Evolutionary conservation across 1,140 invertebrate genomes (phyloP), one percentile per base, ranked within the genome.

Genomic region (Ditylenchus dipsaci): DNA sequence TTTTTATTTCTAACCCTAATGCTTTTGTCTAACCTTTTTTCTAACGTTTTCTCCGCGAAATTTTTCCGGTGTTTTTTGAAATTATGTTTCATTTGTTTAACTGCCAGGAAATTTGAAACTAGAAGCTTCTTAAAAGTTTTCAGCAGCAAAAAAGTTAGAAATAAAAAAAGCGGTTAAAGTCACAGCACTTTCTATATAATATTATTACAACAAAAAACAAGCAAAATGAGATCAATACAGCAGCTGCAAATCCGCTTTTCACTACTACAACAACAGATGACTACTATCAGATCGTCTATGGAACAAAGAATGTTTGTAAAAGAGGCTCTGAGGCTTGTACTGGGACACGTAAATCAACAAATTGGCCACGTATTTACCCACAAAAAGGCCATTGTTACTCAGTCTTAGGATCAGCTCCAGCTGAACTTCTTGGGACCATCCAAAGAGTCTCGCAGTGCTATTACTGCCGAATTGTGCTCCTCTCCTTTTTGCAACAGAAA

Each of bases 401-500:
- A 81, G 63, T 38, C 79, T 63, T 9, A 81, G 72, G 1, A 58
- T 58, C 58, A 78, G 58, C 59, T 80, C 76, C 33, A 79, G 43
- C 47, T 80, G 71, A 58, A 78, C 73, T 61, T 77, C 75, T 65
- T 82, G 80, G 80, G 80, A 13, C 80, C 80, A 62, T 83, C 80
- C 17, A 82, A 66, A 15, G 79, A 75, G 56, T 82, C 80, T 19
- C 81, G 43, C n/a, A 82, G 63, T 23, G 80, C 78, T 47, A 82
- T 76, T 21, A 83, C 65, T 11, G 80, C 80, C 17, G 80, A 81
- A 64, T 82, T 82, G n/a, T 71, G 72, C 23, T 82, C 69, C 17
- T 76, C 78, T 21, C 80, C 80, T 62, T 82, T 82, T 69, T 82
- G 80, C 13, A 82, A 71, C 19, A 82, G 56, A 59, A 82, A 82